A percentile compares a stretch with the other conserved stretches of the same genome.
Evolutionary conservation across 2,888 invertebrate species (phyloP).

Genomic region (Conops quadrifasciatus): DNA sequence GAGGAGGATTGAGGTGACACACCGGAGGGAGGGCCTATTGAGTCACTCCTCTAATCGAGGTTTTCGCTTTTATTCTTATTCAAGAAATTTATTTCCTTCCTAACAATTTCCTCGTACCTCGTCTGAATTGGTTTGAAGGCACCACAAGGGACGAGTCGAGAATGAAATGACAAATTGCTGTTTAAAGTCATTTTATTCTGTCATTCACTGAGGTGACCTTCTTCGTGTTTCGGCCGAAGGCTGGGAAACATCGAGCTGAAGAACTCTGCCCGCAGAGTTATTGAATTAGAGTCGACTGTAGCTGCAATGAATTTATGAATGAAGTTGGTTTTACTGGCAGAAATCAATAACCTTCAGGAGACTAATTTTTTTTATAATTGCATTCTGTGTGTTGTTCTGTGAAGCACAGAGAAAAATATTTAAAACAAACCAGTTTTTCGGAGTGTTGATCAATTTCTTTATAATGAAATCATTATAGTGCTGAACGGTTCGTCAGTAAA

Average conservation of each 20-base stretch:
- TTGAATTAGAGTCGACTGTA: slow-evolving; percentile 39
- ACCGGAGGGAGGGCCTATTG: slow-evolving; percentile 45
- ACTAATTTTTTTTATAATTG: too few species aligned
- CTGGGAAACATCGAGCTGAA: neutral
- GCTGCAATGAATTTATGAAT: slow-evolving; percentile 30
- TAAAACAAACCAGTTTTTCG: too few species aligned
- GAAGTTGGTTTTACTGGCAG: slow-evolving; percentile 28
- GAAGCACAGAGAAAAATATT: too few species aligned
- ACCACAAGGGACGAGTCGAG: neutral
- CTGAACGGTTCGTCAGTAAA: too few species aligned
- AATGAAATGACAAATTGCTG: slow-evolving; percentile 18
- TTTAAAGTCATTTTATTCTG: slow-evolving; percentile 8
- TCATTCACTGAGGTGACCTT: slow-evolving; percentile 4
- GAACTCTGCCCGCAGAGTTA: slow-evolving; percentile 43
- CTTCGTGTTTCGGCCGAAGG: neutral
- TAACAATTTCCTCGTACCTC: neutral
- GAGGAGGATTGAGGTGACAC: slow-evolving; percentile 22
- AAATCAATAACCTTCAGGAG: slow-evolving; percentile 37
- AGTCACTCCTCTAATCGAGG: slow-evolving; percentile 60
- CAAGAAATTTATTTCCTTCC: neutral
- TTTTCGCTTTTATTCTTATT: slow-evolving; percentile 45
- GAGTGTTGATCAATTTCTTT: too few species aligned
- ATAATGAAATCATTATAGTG: too few species aligned
- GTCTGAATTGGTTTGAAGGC: neutral
- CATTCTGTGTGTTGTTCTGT: too few species aligned